These are phyloP conservation scores for Azorinus chamasolen DNA, from an alignment of 2,888 invertebrate species.

Conservation along the genomic window DNA sequence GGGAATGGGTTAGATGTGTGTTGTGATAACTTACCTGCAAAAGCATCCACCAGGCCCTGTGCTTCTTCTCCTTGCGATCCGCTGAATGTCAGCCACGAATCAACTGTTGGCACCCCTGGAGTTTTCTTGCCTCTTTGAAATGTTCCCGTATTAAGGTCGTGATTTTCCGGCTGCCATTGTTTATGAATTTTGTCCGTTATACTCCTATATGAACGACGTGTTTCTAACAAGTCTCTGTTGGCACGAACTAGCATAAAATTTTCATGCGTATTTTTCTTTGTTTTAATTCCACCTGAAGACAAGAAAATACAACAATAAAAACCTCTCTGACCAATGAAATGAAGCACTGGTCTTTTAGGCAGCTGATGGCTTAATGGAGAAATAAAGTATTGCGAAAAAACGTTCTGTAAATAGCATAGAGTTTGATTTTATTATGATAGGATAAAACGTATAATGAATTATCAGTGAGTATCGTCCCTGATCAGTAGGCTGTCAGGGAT, in stretches of 20 bases:
- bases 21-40: conserved; percentile 81
- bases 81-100: conserved; percentile 81
- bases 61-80: conserved; percentile 72
- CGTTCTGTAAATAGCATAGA: no score
- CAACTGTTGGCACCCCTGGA: conserved; percentile 69
- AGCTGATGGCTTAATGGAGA: no score
- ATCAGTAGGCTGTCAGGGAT: no score
- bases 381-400: no score
- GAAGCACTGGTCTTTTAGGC: no score
- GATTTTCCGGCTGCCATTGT: conserved; percentile 77
- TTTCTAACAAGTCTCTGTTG: conserved; percentile 68
- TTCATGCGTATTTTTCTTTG: conserved; percentile 44
- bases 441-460: no score
- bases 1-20: no score
- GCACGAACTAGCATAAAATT: conserved; percentile 66
- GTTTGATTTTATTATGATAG: no score
- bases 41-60: conserved; percentile 80
- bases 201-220: conserved; percentile 63
- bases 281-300: conserved; percentile 52
- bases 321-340: no score
- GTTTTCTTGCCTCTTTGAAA: conserved; percentile 79
- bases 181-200: conserved; percentile 74
- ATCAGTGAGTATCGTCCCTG: no score
- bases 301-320: conserved; percentile 6
- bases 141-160: conserved; percentile 74